Evolutionary conservation across 1,140 invertebrate genomes (phyloP).

Genomic region (Drosophila aff.): DNA sequence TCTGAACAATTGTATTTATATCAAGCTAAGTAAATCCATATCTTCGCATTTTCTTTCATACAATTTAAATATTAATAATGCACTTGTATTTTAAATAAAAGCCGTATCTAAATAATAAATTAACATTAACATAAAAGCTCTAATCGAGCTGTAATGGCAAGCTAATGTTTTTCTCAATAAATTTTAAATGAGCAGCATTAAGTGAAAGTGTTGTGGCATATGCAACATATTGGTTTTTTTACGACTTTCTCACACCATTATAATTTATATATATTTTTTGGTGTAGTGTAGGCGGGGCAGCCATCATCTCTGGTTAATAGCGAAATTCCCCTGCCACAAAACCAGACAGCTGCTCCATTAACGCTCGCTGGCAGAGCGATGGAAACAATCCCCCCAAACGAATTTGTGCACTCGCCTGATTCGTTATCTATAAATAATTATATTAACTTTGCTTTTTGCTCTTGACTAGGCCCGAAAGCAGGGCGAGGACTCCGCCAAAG

Average conservation of each 20-base stretch:
- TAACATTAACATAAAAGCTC: background rate
- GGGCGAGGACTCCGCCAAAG: slow-evolving; percentile 21
- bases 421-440: slow-evolving; percentile 82
- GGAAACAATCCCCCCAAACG: slow-evolving; percentile 23
- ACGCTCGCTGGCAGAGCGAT: slow-evolving; percentile 18
- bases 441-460: slow-evolving; percentile 80
- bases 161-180: slow-evolving; percentile 4
- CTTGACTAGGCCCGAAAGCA: slow-evolving; percentile 38
- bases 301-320: slow-evolving; percentile 48
- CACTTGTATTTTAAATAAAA: background rate
- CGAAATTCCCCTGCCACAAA: slow-evolving; percentile 45
- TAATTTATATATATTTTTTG: background rate
- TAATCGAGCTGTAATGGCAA: slow-evolving; percentile 1
- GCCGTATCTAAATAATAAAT: background rate
- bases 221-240: slow-evolving; percentile 21
- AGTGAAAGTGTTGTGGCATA: slow-evolving; percentile 10
- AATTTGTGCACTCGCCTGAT: slow-evolving; percentile 81
- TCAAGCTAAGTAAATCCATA: background rate
- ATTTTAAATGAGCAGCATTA: slow-evolving; percentile 11
- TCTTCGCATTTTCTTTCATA: no score
- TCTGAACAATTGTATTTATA: background rate
- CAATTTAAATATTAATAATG: background rate
- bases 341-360: slow-evolving; percentile 41
- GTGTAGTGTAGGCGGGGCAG: slow-evolving; percentile 13
- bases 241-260: slow-evolving; percentile 7